Conservation (phyloP, 1,140 invertebrate genomes). For the Drosophila tristis region DNA sequence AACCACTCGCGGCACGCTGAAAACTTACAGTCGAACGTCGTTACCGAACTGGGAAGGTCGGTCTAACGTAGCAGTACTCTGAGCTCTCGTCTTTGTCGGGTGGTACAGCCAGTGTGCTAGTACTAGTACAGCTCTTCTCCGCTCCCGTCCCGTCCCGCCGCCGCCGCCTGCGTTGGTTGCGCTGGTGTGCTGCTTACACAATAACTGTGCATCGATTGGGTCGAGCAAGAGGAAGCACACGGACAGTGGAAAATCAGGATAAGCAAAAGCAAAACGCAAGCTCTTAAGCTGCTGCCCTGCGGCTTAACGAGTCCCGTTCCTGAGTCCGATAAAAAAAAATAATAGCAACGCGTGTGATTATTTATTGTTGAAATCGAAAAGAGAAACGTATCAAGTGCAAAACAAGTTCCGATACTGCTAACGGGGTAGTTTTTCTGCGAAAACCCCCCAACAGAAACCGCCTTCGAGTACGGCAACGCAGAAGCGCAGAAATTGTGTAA, state of each 20-base stretch:
- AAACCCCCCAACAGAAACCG: constrained; percentile 65
- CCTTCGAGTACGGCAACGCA: constrained; percentile 41
- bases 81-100: constrained; percentile 80
- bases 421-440: constrained; percentile 75
- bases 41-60: constrained; percentile 83
- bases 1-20: constrained; percentile 81
- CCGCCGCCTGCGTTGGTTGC: constrained; percentile 65
- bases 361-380: constrained; percentile 57
- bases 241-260: constrained; percentile 56
- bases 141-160: constrained; percentile 67
- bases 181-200: constrained; percentile 81
- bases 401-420: constrained; percentile 59
- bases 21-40: constrained; percentile 84
- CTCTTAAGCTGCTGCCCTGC: constrained; percentile 49
- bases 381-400: constrained; percentile 60
- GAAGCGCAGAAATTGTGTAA: constrained; percentile 77
- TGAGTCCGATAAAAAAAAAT: constrained; percentile 27
- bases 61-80: constrained; percentile 75
- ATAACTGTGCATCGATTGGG: constrained; percentile 81
- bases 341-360: constrained; percentile 70
- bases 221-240: constrained; percentile 74
- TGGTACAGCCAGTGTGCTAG: constrained; percentile 72
- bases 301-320: constrained; percentile 48
- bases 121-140: constrained; percentile 74
- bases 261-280: constrained; percentile 37